Evolutionary conservation across 2,113 vertebrate species (phyloP).

Genomic region (Siniperca knerii): DNA sequence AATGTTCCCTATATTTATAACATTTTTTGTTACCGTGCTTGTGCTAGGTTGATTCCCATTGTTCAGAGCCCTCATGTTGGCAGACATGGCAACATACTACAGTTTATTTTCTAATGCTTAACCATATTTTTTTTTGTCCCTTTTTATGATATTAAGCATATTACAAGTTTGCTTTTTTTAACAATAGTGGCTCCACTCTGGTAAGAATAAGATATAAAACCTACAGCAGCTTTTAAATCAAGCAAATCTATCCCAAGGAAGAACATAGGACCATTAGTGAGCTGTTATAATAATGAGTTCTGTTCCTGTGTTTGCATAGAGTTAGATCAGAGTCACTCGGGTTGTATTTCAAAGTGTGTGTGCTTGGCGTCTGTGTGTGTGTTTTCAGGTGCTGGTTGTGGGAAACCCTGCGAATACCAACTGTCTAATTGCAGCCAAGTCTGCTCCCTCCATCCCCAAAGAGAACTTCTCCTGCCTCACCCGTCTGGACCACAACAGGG

Average conservation of each 20-base stretch:
- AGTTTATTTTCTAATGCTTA: neutral
- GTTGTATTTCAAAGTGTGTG: neutral
- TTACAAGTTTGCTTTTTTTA: neutral
- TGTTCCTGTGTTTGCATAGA: neutral
- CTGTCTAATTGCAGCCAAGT: slow-evolving; percentile 95
- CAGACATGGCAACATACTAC: neutral
- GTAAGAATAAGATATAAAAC: neutral
- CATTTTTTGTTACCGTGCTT: neutral
- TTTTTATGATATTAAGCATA: neutral
- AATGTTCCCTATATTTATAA: neutral
- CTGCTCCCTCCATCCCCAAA: slow-evolving; percentile 96
- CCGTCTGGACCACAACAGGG: slow-evolving; percentile 98
- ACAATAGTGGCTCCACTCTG: neutral
- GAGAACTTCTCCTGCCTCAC: slow-evolving; percentile 99
- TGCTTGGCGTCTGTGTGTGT: neutral
- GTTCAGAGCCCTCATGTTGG: neutral
- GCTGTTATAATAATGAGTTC: neutral
- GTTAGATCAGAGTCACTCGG: neutral
- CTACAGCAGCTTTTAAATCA: neutral
- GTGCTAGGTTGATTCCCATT: neutral
- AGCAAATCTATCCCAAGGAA: neutral
- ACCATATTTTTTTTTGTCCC: too few species aligned
- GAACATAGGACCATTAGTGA: neutral
- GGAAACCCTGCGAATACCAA: slow-evolving; percentile 99
- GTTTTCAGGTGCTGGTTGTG: slow-evolving; percentile 93